Evolutionary conservation across 1,140 invertebrate species (phyloP), one percentile per base, ranked within the genome.

Genomic region (Hesperophylax magnus): DNA sequence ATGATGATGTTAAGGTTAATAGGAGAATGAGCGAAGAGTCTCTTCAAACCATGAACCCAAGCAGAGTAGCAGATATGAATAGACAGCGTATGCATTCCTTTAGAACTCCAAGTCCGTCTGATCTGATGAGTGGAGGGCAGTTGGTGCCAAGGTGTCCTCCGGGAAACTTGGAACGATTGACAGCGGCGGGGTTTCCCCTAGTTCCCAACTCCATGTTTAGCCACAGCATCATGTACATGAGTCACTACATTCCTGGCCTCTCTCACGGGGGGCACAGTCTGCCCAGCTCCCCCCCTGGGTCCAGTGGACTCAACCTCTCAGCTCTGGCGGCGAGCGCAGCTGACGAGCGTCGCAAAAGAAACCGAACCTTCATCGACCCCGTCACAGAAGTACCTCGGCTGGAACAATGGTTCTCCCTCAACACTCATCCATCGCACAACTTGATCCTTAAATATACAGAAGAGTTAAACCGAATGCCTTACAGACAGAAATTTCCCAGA

Each of bases 331-430:
- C 89, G 84, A 87, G 93, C 85, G 89, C 93, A 85, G 91, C 91
- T 85, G 96, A 97, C 84, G 96, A 98, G 86, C 93, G 97, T 72
- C 92, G 97, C 52, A 98, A 98, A 88, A 93, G 98, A 52, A 99
- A 98, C 88, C 93, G 98, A 80, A 99, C 98, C n/a, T 99, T 99
- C 88, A 99, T 99, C 84, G 98, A 99, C 90, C 98, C 98, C 0
- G 96, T 99, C 15, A 97, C 97, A 24, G 98, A 99, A 92, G 98
- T 99, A 63, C 98, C 98, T 5, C 93, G 97, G 84, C 91, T 99
- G 77, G 98, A 99, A 87, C 96, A 97, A 86, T 99, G 98, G 98
- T 99, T 99, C 87, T 93, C 94, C n/a, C 93, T 97, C 86, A 98
- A 99, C 90, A 99, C 98, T 31, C 98, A 99, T 90, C 98, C 98